These are phyloP conservation scores for Drosophila greeni DNA, from an alignment of 2,888 invertebrate species.

Conservation along the genomic window DNA sequence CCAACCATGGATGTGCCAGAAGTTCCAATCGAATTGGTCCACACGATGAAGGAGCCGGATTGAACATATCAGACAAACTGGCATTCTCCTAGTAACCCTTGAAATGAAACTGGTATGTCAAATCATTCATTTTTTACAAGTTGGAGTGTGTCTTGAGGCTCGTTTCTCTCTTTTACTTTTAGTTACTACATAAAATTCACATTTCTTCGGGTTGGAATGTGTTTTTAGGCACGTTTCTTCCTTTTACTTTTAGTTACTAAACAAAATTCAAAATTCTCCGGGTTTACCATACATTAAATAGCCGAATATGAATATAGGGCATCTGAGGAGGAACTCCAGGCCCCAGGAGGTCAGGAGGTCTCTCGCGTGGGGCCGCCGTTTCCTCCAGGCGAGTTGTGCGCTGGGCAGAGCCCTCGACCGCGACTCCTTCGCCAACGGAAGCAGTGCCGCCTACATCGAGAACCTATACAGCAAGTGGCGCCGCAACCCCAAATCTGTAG, in stretches of 20 bases:
- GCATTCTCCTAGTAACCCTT: background rate
- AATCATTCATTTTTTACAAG: background rate
- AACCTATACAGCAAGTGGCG: conserved; percentile 51
- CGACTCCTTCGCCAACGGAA: conserved; percentile 55
- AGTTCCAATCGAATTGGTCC: too few relatives aligned
- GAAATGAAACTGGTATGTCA: background rate
- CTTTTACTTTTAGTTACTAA: background rate
- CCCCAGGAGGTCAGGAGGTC: background rate
- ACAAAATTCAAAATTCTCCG: conserved; percentile 30
- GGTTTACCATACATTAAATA: background rate
- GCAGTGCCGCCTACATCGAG: conserved; percentile 59
- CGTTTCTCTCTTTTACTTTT: too few relatives aligned
- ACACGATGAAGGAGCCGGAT: too few relatives aligned
- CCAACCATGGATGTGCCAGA: too few relatives aligned
- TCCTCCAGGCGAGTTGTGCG: background rate
- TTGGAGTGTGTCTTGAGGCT: too few relatives aligned
- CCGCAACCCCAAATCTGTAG: conserved; percentile 52
- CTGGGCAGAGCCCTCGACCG: background rate
- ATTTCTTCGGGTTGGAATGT: background rate
- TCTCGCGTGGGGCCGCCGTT: background rate
- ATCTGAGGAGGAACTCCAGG: conserved; percentile 12
- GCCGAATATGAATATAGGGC: conserved; percentile 24
- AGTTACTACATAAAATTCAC: too few relatives aligned
- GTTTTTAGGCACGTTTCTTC: background rate
- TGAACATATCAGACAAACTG: background rate